Evolutionary conservation across 2,797 vertebrate genomes (phyloP).

Genomic region (Hipposideros larvatus): DNA sequence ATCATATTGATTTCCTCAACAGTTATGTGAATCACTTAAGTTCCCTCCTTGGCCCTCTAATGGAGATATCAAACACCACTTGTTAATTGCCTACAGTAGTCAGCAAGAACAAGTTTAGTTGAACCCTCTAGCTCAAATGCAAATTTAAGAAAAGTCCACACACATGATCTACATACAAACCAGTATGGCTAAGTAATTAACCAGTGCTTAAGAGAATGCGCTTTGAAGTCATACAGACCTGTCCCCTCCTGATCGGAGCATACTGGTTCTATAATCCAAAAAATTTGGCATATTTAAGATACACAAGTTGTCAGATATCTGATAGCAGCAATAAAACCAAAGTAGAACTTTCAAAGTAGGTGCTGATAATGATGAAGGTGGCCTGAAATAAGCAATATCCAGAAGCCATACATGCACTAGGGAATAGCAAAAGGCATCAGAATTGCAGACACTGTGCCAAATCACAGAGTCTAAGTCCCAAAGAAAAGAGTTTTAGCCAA

Average conservation of each 20-base stretch:
- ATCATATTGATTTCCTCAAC: neutral
- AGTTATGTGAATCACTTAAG: neutral
- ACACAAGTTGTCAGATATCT: neutral
- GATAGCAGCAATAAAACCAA: neutral
- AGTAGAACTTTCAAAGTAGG: neutral
- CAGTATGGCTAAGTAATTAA: neutral
- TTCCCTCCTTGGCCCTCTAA: neutral
- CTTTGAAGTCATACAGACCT: neutral
- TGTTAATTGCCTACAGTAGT: neutral
- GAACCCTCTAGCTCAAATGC: neutral
- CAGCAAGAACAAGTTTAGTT: neutral
- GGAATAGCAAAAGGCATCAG: neutral
- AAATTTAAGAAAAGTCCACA: neutral
- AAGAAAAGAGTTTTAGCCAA: neutral
- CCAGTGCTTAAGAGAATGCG: neutral
- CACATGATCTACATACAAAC: neutral
- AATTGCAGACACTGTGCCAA: neutral
- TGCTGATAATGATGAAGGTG: neutral
- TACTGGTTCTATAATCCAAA: neutral
- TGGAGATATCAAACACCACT: neutral
- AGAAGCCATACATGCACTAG: neutral
- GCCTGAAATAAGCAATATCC: neutral
- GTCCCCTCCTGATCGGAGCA: neutral
- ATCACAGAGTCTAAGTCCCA: neutral
- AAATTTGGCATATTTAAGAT: neutral